A percentile compares a stretch with the other conserved stretches of the same genome.
phyloP scores from a whole-genome alignment of 2,888 invertebrate genomes.

The Aelia acuminata region DNA sequence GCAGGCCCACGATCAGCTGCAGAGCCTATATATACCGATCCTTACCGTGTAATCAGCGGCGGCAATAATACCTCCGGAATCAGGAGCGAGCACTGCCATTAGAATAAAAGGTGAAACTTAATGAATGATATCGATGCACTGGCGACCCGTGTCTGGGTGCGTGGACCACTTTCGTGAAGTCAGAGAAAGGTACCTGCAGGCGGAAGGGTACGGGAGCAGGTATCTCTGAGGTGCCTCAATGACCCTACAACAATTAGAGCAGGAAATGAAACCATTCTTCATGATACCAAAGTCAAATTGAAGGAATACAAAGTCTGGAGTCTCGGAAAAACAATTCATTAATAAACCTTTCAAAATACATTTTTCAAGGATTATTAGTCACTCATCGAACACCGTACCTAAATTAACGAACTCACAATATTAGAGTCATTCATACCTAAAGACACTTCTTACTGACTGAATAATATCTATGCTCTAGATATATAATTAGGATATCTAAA shows the following conservation, averaged over 20 bases:
- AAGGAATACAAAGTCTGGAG: not conserved
- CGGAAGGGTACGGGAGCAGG: not conserved
- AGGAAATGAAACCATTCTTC: not conserved
- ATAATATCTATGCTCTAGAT: too few species aligned
- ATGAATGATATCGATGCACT: conserved; percentile 26
- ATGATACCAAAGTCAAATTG: not conserved
- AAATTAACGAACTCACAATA: too few species aligned
- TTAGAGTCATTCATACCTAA: too few species aligned
- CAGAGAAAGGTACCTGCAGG: not conserved
- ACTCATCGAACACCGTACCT: too few species aligned
- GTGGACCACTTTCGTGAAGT: not conserved
- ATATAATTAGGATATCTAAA: too few species aligned
- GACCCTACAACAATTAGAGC: not conserved
- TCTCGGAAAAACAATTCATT: too few species aligned
- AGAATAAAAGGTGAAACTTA: not conserved
- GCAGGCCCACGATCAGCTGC: not conserved
- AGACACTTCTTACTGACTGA: too few species aligned
- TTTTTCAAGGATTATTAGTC: too few species aligned
- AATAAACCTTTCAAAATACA: too few species aligned
- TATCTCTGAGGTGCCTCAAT: not conserved
- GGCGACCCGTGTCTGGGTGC: not conserved
- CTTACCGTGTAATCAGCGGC: conserved; percentile 11
- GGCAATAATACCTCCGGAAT: not conserved
- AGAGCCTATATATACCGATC: not conserved
- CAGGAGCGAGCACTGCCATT: not conserved